Evolutionary conservation across 2,888 invertebrate species (phyloP), one percentile per base, ranked within the genome.

Genomic region (Melinopterus prodromus): DNA sequence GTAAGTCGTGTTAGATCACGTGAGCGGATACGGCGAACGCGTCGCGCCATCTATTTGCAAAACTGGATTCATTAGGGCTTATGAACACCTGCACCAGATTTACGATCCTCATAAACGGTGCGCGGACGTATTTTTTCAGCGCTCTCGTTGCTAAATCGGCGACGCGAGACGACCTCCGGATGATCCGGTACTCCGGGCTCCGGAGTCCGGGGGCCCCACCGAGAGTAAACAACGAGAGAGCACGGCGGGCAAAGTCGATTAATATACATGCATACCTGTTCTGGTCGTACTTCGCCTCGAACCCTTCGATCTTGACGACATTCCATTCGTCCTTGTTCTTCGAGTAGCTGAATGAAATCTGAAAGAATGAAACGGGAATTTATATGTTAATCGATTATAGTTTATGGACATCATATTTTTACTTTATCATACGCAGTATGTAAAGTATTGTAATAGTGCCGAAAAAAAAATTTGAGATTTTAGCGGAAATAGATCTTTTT

Each of bases 271-370:
- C 90, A 90, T 88, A 95, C 95, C 97, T 95, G 85, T 95, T 96
- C 77, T 96, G 96, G 90, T 97, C 97, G 84, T 94, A 93, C 89
- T 92, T 93, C 77, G 91, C 90, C 87, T 95, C 94, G 87, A 97
- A 96, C 7, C 97, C 97, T 83, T 96, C 96, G 83, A 97, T 95
- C 88, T 94, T 94, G 83, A 97, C 92, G 15, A 96, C 94, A 88
- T 97, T 97, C 94, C 95, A 95, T 87, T 96, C 95, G 84, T 95
- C 94, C 87, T 94, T 94, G 85, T 92, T 93, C 85, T 93, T 93
- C 35, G 95, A 93, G 89, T 97, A 97, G 87, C 97, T 96, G 88
- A 97, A 97, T 81, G 97, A 96, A 85, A 97, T 94, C 93, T 96
- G 90, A n/a, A 91, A 90, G 15, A 70, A 69, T 77, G 7, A 16